A percentile compares a stretch with the other conserved stretches of the same genome.
phyloP scores from a whole-genome alignment of 2,888 invertebrate species.

The Leptopilina drosophilae region DNA sequence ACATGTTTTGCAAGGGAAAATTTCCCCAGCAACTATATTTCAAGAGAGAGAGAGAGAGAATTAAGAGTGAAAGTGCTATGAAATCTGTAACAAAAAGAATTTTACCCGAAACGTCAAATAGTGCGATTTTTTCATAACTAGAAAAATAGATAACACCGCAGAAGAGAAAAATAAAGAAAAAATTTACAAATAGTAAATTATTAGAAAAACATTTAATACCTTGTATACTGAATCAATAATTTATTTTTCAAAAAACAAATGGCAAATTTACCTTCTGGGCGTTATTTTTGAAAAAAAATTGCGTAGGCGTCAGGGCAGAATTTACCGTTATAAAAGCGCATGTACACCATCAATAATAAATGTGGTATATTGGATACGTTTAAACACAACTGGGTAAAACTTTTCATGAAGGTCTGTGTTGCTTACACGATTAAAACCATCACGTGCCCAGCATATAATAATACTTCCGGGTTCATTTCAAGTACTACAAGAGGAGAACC shows the following conservation, averaged over 20 bases:
- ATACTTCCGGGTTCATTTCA: conserved; percentile 35
- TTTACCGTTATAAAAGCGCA: conserved; percentile 22
- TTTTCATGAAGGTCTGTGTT: conserved; percentile 1
- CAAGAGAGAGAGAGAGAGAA: not conserved
- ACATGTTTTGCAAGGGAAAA: conserved; percentile 28
- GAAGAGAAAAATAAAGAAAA: too few relatives aligned
- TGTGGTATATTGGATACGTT: conserved; percentile 4
- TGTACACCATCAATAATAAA: conserved; percentile 15
- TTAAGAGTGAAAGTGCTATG: conserved; percentile 32
- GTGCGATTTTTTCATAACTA: too few relatives aligned
- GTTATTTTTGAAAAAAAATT: not conserved
- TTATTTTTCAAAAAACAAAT: too few relatives aligned
- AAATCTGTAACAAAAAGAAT: conserved; percentile 7
- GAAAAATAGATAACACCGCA: too few relatives aligned
- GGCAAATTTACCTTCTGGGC: not conserved
- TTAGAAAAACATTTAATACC: too few relatives aligned
- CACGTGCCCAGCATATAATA: conserved; percentile 16
- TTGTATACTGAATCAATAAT: too few relatives aligned
- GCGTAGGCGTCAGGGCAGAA: conserved; percentile 11
- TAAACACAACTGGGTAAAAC: conserved; percentile 6
- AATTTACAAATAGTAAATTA: too few relatives aligned
- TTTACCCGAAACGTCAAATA: not conserved
- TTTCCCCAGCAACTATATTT: not conserved
- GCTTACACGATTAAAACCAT: conserved; percentile 23
- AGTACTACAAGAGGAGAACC: conserved; percentile 11